Evolutionary conservation across 2,888 invertebrate species (phyloP).

Genomic region (Andrena dorsata): DNA sequence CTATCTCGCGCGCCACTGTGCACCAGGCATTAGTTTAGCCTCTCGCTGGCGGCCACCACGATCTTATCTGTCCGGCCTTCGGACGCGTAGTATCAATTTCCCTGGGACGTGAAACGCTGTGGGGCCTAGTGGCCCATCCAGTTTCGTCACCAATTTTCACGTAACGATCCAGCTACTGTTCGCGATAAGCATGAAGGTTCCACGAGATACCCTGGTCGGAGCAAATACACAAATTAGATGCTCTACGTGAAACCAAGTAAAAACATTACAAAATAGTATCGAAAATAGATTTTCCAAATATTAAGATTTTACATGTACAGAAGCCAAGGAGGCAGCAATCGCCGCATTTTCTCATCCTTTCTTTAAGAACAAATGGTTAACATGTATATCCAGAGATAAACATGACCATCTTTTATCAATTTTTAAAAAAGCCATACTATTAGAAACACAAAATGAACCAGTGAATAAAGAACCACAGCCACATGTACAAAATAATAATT

Average conservation of each 20-base stretch:
- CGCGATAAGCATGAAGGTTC: not conserved
- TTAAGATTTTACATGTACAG: not conserved
- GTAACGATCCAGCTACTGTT: conserved; percentile 25
- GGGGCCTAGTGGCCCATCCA: conserved; percentile 12
- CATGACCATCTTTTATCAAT: no score
- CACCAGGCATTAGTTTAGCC: conserved; percentile 69
- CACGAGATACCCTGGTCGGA: no score
- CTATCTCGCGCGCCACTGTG: conserved; percentile 73
- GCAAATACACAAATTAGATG: not conserved
- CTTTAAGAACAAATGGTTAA: not conserved
- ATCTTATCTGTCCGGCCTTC: conserved; percentile 69
- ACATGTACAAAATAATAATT: no score
- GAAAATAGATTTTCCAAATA: not conserved
- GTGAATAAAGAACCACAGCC: no score
- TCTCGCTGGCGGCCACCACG: conserved; percentile 69
- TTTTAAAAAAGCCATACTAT: no score
- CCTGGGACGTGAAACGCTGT: conserved; percentile 60
- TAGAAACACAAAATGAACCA: no score
- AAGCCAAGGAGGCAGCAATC: not conserved
- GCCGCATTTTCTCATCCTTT: not conserved
- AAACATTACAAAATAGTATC: not conserved
- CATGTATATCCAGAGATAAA: no score
- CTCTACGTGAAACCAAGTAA: not conserved
- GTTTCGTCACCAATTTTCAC: conserved; percentile 41
- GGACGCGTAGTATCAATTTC: conserved; percentile 71